phyloP scores from a whole-genome alignment of 2,113 vertebrate genomes.

The Mesoclemmys tuberculata region DNA sequence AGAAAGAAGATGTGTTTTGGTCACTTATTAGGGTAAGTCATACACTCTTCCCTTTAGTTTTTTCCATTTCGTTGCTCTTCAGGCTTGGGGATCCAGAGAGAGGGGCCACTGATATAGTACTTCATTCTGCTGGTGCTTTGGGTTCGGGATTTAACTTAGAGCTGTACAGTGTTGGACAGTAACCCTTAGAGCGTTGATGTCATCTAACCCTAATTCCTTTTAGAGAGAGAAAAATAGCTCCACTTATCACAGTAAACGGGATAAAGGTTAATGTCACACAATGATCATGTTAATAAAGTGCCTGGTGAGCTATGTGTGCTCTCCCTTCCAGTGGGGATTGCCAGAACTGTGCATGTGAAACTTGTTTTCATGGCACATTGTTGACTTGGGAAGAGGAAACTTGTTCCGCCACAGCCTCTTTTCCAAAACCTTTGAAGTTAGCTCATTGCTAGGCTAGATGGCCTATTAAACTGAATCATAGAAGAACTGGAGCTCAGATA shows the following conservation, averaged over 20 bases:
- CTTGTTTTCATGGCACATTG: background rate
- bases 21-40: background rate
- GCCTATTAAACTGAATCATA: background rate
- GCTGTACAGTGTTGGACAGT: background rate
- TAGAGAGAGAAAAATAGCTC: background rate
- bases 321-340: background rate
- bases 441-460: background rate
- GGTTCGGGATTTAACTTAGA: background rate
- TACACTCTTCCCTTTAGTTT: rapidly evolving
- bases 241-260: background rate
- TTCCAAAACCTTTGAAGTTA: background rate
- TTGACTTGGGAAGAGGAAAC: background rate
- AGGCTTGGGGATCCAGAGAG: background rate
- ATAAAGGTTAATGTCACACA: background rate
- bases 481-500: background rate
- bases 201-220: background rate
- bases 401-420: background rate
- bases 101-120: background rate
- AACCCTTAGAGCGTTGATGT: background rate
- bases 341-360: background rate
- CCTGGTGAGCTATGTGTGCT: background rate
- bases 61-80: background rate
- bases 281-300: background rate
- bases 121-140: background rate
- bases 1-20: background rate